Percentiles rank a stretch among this genome's conserved stretches.
Conservation (phyloP, 2,113 vertebrate species). For the Halcyon senegalensis region DNA sequence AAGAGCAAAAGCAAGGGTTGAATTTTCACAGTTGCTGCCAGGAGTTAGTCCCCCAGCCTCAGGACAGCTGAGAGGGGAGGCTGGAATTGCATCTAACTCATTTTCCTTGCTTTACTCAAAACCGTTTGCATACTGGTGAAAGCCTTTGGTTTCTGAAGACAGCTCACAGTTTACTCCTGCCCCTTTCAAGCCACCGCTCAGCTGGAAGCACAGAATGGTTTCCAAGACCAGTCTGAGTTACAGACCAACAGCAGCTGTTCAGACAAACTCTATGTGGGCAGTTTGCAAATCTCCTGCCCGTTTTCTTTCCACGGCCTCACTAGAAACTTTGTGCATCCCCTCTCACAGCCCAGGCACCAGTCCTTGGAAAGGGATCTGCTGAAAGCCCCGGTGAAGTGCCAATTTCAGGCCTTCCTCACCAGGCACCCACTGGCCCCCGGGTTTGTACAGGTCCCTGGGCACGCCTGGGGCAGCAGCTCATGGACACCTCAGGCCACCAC, state of each 20-base stretch:
- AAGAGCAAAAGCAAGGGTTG: not conserved
- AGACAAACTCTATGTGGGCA: not conserved
- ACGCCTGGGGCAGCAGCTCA: not conserved
- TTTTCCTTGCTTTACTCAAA: not conserved
- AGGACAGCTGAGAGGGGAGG: too few species aligned
- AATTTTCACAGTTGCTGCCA: not conserved
- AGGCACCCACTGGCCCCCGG: accelerated
- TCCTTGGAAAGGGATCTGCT: not conserved
- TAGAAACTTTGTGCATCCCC: accelerated
- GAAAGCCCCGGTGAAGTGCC: not conserved
- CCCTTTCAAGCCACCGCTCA: not conserved
- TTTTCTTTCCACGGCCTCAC: not conserved
- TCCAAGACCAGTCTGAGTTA: not conserved
- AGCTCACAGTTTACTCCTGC: not conserved
- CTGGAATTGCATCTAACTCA: not conserved
- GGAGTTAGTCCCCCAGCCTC: not conserved
- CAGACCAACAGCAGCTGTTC: not conserved
- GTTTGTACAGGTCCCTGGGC: not conserved
- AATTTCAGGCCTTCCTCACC: accelerated
- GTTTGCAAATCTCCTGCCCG: not conserved
- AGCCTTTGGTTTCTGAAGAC: not conserved
- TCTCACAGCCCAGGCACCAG: not conserved
- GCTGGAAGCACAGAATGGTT: not conserved
- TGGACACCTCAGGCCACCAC: not conserved
- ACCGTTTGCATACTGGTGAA: accelerated